Percentiles rank a stretch among this genome's conserved stretches.
Evolutionary conservation across 2,113 vertebrate species (phyloP).

Genomic region (Hypanus sabinus): DNA sequence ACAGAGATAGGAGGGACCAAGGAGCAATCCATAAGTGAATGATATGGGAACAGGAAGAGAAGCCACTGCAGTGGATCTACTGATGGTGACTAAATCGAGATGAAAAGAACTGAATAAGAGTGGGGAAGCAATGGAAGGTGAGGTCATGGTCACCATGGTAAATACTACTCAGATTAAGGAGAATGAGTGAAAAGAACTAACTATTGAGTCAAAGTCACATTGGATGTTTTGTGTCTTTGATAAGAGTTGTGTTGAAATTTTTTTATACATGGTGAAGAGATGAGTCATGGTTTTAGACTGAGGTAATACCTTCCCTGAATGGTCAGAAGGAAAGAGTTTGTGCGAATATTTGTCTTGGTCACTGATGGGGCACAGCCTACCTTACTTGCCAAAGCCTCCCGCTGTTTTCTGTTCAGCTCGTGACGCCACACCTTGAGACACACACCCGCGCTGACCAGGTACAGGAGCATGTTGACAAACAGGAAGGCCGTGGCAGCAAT

Average conservation of each 20-base stretch:
- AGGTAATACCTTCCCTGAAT: neutral
- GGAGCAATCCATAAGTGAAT: neutral
- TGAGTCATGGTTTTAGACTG: neutral
- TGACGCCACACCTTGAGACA: slow-evolving; percentile 60
- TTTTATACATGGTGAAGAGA: neutral
- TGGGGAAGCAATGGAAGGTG: neutral
- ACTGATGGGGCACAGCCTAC: slow-evolving; percentile 24
- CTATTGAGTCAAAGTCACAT: neutral
- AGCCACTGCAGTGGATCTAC: neutral
- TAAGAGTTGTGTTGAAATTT: neutral
- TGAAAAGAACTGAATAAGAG: neutral
- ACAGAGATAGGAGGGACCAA: neutral
- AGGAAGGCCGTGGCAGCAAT: slow-evolving; percentile 63
- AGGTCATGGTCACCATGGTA: neutral
- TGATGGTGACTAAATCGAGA: neutral
- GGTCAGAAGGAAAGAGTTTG: neutral
- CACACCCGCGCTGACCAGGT: slow-evolving; percentile 54
- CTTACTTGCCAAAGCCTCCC: slow-evolving; percentile 36
- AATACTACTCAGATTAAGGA: neutral
- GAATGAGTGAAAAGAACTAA: neutral
- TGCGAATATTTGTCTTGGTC: neutral
- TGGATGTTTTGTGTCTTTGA: neutral
- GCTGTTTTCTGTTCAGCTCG: slow-evolving; percentile 44
- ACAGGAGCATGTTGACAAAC: slow-evolving; percentile 58
- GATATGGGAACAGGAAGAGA: neutral